A percentile compares a stretch with the other conserved stretches of the same genome.
Conservation (phyloP, 2,113 vertebrate species). For the Pluvialis apricaria region DNA sequence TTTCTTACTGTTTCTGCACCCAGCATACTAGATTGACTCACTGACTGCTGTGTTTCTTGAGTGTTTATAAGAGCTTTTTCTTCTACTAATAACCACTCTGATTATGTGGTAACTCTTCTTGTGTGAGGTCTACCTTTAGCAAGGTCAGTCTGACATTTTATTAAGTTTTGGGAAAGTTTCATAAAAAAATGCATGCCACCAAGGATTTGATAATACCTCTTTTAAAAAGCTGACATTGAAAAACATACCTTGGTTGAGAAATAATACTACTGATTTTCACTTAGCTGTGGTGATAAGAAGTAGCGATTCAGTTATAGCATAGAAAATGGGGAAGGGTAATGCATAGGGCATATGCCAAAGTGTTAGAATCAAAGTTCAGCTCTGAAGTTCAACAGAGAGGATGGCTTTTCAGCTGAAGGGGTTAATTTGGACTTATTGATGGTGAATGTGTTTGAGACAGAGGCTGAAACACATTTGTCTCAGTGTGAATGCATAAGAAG, state of each 20-base stretch:
- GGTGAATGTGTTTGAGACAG: background rate
- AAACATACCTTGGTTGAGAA: background rate
- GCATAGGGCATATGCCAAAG: fast-evolving
- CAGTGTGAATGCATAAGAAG: background rate
- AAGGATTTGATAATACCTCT: background rate
- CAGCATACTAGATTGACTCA: background rate
- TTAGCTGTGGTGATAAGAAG: too few relatives aligned
- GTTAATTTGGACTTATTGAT: background rate
- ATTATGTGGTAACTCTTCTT: background rate
- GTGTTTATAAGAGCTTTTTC: background rate
- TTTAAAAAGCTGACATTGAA: background rate
- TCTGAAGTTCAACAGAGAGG: background rate
- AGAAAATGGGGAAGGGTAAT: background rate
- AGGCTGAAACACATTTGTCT: background rate
- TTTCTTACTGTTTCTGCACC: background rate
- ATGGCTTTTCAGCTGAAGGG: background rate
- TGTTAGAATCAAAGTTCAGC: background rate
- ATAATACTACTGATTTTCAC: background rate
- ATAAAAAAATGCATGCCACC: background rate
- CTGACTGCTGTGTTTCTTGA: background rate
- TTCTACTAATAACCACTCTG: background rate
- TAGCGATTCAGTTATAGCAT: background rate
- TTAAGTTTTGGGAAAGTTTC: background rate
- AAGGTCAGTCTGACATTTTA: background rate
- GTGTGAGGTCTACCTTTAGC: background rate